Base-by-base conservation (phyloP, 1,140 invertebrate genomes). In the Chymomyza costata region DNA sequence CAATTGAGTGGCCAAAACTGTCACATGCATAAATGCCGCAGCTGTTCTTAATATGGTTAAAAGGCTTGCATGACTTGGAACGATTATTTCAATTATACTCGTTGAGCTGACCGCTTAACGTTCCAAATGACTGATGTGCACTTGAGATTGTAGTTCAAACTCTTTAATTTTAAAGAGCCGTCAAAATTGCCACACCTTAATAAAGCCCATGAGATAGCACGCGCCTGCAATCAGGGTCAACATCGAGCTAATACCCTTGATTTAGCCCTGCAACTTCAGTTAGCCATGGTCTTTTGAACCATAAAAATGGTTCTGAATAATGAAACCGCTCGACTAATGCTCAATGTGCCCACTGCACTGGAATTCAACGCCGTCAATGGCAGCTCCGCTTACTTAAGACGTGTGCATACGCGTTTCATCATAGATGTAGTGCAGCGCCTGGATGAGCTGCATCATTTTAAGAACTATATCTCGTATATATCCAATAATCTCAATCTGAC, bases 41-140 rank as follows among this genome's bases (percentile, higher is more conserved):
- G 14, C 21, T 31, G 13, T 55, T 55, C 21, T n/a, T n/a, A n/a
- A n/a, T n/a, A n/a, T n/a, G n/a, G n/a, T n/a, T n/a, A n/a, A n/a
- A 49, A 32, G 38, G 3, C 40, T 78, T 50, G 71, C 71, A 71
- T 78, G 71, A 71, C 53, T 62, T 30, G 16, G 16, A 48, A 49
- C 73, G 49, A 78, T 78, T 78, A 80, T 73, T 80, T 51, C 66
- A 80, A 78, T 78, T 78, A 78, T 66, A 71, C n/a, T n/a, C n/a
- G n/a, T 55, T 49, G 62, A 56, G 30, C 67, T 54, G 62, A 50
- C 44, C 54, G 70, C 66, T 44, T 71, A 78, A 76, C 78, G 60
- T 16, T 31, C 14, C 18, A 64, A 71, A 64, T 43, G 40, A 35
- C 34, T 28, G 71, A 78, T 78, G 66, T 80, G 66, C 58, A 63